phyloP scores from a whole-genome alignment of 2,888 invertebrate species.

The Diplazon laetatorius region DNA sequence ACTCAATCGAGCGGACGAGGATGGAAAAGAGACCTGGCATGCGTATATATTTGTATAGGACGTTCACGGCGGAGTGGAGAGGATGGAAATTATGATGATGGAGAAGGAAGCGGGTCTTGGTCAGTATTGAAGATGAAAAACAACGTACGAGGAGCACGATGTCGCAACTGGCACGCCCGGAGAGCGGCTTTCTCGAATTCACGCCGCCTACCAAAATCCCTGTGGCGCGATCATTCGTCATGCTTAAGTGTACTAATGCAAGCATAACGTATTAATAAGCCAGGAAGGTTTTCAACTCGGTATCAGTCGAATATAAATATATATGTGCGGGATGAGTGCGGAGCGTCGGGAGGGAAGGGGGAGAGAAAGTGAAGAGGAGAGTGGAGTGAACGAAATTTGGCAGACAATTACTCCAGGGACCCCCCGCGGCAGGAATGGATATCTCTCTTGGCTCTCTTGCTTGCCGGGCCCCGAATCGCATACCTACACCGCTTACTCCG shows the following conservation, averaged over 20 bases:
- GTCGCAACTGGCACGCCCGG: conserved; percentile 35
- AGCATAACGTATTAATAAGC: conserved; percentile 82
- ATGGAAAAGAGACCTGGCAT: not conserved
- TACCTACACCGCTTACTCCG: conserved; percentile 39
- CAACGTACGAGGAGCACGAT: conserved; percentile 29
- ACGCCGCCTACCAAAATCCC: conserved; percentile 75
- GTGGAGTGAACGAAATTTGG: conserved; percentile 78
- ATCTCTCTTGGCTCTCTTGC: conserved; percentile 76
- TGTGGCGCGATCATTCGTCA: conserved; percentile 79
- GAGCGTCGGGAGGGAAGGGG: conserved; percentile 59
- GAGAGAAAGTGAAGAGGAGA: conserved; percentile 55
- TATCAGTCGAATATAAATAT: conserved; percentile 77
- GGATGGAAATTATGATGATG: not conserved
- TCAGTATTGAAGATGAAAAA: conserved; percentile 7
- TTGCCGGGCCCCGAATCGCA: conserved; percentile 47
- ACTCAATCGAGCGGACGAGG: conserved; percentile 13
- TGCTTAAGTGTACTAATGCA: conserved; percentile 81
- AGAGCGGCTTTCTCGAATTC: conserved; percentile 65
- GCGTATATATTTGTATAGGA: not conserved
- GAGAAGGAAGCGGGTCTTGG: conserved; percentile 31
- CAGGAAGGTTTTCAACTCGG: conserved; percentile 66
- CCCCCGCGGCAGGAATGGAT: conserved; percentile 81
- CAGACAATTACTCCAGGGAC: conserved; percentile 81
- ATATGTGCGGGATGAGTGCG: conserved; percentile 63
- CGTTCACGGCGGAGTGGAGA: conserved; percentile 1